phyloP scores from a whole-genome alignment of 2,888 invertebrate genomes.

The Heteropelma amictum region DNA sequence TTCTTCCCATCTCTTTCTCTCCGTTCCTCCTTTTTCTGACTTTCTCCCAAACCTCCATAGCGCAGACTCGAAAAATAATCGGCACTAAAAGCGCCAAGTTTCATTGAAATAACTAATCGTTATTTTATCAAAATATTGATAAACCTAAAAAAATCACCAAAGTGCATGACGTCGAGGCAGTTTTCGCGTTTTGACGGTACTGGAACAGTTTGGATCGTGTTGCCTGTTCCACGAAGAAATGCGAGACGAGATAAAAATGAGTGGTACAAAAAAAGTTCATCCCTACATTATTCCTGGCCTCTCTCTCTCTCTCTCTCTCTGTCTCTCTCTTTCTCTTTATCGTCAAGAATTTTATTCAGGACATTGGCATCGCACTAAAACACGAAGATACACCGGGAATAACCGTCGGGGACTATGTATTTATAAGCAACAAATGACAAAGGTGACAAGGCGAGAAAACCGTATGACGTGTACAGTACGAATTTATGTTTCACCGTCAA shows the following conservation, averaged over 20 bases:
- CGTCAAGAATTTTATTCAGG: constrained; percentile 57
- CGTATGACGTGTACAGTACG: constrained; percentile 63
- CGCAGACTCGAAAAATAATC: too few species aligned
- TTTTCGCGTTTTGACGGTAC: too few species aligned
- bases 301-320: background rate
- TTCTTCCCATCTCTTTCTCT: constrained; percentile 4
- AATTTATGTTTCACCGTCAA: constrained; percentile 75
- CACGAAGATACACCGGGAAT: constrained; percentile 63
- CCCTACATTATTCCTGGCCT: constrained; percentile 22
- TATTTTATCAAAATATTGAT: too few species aligned
- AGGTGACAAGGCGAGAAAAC: constrained; percentile 76
- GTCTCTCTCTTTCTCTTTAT: constrained; percentile 12
- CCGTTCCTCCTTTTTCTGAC: too few species aligned
- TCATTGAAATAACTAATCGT: too few species aligned
- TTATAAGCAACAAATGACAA: constrained; percentile 76
- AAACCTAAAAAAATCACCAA: too few species aligned
- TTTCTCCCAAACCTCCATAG: too few species aligned
- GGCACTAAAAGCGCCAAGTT: too few species aligned
- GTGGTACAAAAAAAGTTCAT: background rate
- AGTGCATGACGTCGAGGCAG: too few species aligned
- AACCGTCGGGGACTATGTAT: constrained; percentile 67
- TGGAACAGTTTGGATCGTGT: background rate
- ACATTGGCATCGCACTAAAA: constrained; percentile 60
- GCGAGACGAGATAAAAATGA: background rate
- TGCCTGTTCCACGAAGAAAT: background rate